Conservation (phyloP, 2,797 vertebrate species). For the Sebastes kiyomatsui region DNA sequence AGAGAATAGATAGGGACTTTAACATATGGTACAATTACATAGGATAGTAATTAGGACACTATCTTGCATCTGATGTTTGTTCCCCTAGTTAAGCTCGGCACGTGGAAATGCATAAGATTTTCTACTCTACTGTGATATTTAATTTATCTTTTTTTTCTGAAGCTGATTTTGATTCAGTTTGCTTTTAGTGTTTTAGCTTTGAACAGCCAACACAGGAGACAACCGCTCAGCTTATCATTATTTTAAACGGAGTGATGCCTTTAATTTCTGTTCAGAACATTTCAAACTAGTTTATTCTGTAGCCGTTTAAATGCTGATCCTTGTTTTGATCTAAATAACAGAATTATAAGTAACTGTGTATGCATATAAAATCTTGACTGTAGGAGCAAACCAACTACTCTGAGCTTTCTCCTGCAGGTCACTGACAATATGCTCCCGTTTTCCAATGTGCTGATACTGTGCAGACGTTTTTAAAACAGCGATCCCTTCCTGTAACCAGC, state of each 20-base stretch:
- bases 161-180: neutral
- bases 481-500: slow-evolving; percentile 17
- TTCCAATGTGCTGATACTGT: slow-evolving; percentile 16
- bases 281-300: neutral
- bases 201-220: neutral
- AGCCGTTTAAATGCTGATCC: neutral
- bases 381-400: neutral
- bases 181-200: neutral
- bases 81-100: neutral
- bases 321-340: neutral
- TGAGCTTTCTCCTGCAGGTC: slow-evolving; percentile 5
- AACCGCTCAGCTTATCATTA: neutral
- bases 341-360: neutral
- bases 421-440: slow-evolving; percentile 1
- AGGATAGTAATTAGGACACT: slow-evolving; percentile 34
- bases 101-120: neutral
- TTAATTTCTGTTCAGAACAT: neutral
- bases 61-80: neutral
- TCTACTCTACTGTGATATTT: neutral
- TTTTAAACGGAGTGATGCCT: neutral
- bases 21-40: slow-evolving; percentile 44
- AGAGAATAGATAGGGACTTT: neutral
- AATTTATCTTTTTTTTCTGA: neutral
- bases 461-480: slow-evolving; percentile 25
- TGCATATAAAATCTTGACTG: neutral